Evolutionary conservation across 2,888 invertebrate species (phyloP), one percentile per base, ranked within the genome.

Genomic region (Chymomyza fuscimana): DNA sequence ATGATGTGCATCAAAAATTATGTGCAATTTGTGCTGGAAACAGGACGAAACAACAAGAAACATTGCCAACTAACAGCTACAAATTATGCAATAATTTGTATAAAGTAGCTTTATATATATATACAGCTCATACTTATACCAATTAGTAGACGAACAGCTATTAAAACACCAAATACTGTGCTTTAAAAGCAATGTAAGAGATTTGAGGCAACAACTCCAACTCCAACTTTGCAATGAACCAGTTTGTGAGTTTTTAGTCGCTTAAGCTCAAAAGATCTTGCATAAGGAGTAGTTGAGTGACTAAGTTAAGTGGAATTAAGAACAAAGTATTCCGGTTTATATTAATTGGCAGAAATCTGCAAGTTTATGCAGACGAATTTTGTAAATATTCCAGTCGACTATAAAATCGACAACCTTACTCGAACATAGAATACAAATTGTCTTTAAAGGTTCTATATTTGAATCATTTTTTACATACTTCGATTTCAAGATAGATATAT

Each of bases 1-100:
- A 62, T 74, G 73, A 70, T 72, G 74, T 70, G 65, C 77, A 67
- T 40, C 40, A 74, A 25, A 74, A 70, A 72, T 74, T 66, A 78
- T 78, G 65, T 67, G 66, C 58, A 65, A 16, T 70, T 65, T 54
- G 54, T 36, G 32, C 32, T 32, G 32, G 32, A 5, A 32, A 54
- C 15, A 36, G 54, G 56, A 51, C 50, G 16, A 59, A 56, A 62
- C 67, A 69, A 60, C 46, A 51, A 63, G 63, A 70, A 67, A 78
- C 60, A 29, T 22, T 16, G 51, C 10, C 9, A 59, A 64, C 56
- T 52, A 9, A 10, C 25, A 25, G 25, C 58, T 61, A 62, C 58
- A 72, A 66, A 65, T 72, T 69, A 69, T 63, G 67, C 63, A 40
- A 54, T 54, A 58, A 58, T 46, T 46, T 32, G 6, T 7, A 32